Percentiles rank a stretch among this genome's conserved stretches.
phyloP scores from a whole-genome alignment of 2,113 vertebrate genomes.

The Romanogobio albipinnatus region DNA sequence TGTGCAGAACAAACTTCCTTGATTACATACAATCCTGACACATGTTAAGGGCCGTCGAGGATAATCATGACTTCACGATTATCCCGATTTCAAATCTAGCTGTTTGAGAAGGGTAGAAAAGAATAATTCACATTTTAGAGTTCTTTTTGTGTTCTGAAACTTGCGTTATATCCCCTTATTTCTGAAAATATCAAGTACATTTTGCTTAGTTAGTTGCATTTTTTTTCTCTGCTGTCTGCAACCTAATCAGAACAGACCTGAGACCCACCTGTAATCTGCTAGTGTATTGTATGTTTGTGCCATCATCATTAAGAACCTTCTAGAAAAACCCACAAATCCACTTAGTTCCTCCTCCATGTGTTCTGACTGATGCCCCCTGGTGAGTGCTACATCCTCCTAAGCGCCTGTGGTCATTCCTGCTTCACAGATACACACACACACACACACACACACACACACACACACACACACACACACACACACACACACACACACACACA shows the following conservation, averaged over 20 bases:
- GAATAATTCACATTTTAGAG: no score
- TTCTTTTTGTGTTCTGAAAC: no score
- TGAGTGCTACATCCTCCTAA: not conserved
- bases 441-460: not conserved
- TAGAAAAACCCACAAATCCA: not conserved
- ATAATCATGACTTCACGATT: no score
- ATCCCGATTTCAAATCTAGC: no score
- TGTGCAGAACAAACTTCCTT: no score
- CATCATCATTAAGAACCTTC: not conserved
- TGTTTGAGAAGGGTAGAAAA: no score
- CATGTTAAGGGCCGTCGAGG: no score
- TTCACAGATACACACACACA: not conserved
- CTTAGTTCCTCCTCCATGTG: not conserved
- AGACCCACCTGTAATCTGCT: not conserved
- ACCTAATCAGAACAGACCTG: not conserved
- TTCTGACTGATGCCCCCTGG: not conserved
- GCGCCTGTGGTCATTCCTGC: not conserved
- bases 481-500: conserved; percentile 1
- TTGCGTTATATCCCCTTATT: no score
- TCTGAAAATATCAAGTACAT: no score
- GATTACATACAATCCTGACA: no score
- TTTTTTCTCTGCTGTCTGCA: not conserved
- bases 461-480: no score
- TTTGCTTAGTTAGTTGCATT: no score
- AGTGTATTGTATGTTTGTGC: not conserved